Evolutionary conservation across 1,140 invertebrate genomes (phyloP), one percentile per base, ranked within the genome.

Genomic region (Amphibalanus amphitrite): DNA sequence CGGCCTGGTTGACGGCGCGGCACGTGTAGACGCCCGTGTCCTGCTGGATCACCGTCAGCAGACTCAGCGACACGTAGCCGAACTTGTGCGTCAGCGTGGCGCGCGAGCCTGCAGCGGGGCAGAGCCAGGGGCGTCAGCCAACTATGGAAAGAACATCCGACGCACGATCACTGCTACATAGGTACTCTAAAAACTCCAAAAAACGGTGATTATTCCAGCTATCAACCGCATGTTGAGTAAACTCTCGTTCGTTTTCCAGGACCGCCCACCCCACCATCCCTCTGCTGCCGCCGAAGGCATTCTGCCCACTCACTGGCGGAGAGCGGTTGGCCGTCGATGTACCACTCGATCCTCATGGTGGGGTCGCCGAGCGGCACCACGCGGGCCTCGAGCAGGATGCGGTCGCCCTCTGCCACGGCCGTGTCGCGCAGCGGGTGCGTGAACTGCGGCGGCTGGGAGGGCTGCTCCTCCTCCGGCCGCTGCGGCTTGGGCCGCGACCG

Each of bases 21-120:
- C 94, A 97, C 71, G 92, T 89, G 79, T 98, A 98, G 78, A 97
- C 92, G 65, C 96, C 97, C 77, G 87, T 88, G 81, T 99, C 96
- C 69, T 80, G 79, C 30, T 80, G 77, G 72, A 92, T 87, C 69
- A 95, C 86, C 81, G 91, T 92, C 74, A 94, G 85, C 74, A 99
- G 84, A 78, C 95, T 92, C 72, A 99, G 84, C 72, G 93, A 90
- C 77, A 97, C 94, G 78, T 93, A 95, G 76, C 95, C 94, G 81
- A 97, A 97, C 77, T 92, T 88, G 83, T 95, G 93, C 74, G 92
- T 88, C 71, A 89, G 90, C 78, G 90, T 94, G 76, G 91, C 89
- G 78, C 93, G 86, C 72, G 92, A 93, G 84, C 91, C 91, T 92
- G 77, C 20, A 77, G 13, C 13, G 23, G 17, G 10, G 17, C 10